These are phyloP conservation scores for Papilio demoleus DNA, from an alignment of 2,888 invertebrate species.

Conservation along the genomic window DNA sequence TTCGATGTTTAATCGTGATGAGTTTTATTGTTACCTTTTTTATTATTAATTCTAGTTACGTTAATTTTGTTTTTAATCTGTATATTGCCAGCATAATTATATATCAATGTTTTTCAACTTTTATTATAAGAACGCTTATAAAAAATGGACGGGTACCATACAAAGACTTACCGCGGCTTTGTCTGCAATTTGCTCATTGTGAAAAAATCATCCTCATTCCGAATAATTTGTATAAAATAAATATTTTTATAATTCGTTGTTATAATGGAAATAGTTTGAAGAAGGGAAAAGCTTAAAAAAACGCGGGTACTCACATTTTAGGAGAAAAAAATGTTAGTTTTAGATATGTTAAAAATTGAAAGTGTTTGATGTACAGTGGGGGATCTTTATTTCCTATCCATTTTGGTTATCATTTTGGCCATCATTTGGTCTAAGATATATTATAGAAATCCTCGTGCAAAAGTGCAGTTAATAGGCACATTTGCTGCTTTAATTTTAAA, in stretches of 20 bases:
- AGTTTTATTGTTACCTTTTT: slow-evolving; percentile 50
- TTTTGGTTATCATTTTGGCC: not conserved
- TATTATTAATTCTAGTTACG: slow-evolving; percentile 60
- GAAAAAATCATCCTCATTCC: slow-evolving; percentile 23
- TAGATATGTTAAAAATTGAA: slow-evolving; percentile 38
- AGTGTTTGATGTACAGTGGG: not conserved
- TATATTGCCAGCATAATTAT: slow-evolving; percentile 51
- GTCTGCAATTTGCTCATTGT: slow-evolving; percentile 22
- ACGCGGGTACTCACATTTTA: not conserved
- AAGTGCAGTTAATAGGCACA: too few relatives aligned
- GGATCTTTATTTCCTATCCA: not conserved
- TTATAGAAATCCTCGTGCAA: too few relatives aligned
- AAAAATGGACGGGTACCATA: slow-evolving; percentile 24
- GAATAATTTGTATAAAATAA: slow-evolving; percentile 44
- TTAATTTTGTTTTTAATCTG: slow-evolving; percentile 55
- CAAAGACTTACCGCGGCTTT: slow-evolving; percentile 10
- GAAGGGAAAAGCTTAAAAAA: not conserved
- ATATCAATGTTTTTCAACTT: not conserved
- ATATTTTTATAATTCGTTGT: slow-evolving; percentile 63
- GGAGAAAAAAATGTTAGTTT: slow-evolving; percentile 15
- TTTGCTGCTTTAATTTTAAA: too few relatives aligned
- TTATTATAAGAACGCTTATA: slow-evolving; percentile 1
- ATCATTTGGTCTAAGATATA: too few relatives aligned
- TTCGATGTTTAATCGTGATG: slow-evolving; percentile 34
- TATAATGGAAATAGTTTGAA: slow-evolving; percentile 40